Conservation (phyloP, 2,888 invertebrate species). For the Odontocerum albicorne region DNA sequence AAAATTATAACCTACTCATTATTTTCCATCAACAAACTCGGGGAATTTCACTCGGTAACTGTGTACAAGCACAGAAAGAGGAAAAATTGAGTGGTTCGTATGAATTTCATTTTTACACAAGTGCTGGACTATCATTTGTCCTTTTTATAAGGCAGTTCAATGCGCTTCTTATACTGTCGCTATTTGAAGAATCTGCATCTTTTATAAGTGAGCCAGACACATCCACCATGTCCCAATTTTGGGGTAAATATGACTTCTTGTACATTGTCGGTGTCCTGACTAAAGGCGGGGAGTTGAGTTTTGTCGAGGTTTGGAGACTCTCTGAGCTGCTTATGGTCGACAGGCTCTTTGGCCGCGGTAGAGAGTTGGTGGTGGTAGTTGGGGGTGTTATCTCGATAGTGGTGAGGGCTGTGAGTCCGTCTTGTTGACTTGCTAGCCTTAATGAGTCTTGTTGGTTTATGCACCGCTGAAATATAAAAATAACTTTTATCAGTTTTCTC, state of each 20-base stretch:
- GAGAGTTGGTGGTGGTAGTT: slow-evolving; percentile 29
- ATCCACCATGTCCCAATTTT: neutral
- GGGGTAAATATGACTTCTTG: neutral
- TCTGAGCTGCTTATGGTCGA: slow-evolving; percentile 27
- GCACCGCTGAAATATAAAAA: slow-evolving; percentile 24
- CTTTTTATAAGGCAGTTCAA: slow-evolving; percentile 23
- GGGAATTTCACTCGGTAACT: no score
- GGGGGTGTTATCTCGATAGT: slow-evolving; percentile 33
- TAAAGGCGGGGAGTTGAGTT: slow-evolving; percentile 1
- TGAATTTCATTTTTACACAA: slow-evolving; percentile 16
- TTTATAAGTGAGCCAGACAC: slow-evolving; percentile 22
- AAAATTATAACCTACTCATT: no score
- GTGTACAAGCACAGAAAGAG: neutral
- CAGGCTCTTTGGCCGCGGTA: slow-evolving; percentile 33
- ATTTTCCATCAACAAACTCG: no score
- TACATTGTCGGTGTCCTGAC: neutral
- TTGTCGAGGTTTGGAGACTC: slow-evolving; percentile 11
- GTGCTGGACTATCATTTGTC: slow-evolving; percentile 10
- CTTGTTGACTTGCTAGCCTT: slow-evolving; percentile 31
- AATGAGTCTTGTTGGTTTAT: slow-evolving; percentile 31
- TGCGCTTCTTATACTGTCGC: slow-evolving; percentile 20
- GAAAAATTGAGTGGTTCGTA: neutral
- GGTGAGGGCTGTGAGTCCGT: slow-evolving; percentile 32
- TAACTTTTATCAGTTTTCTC: no score
- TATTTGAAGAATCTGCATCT: slow-evolving; percentile 26